These are phyloP conservation scores for Crotophaga sulcirostris DNA, from an alignment of 2,113 vertebrate genomes.

Conservation along the genomic window DNA sequence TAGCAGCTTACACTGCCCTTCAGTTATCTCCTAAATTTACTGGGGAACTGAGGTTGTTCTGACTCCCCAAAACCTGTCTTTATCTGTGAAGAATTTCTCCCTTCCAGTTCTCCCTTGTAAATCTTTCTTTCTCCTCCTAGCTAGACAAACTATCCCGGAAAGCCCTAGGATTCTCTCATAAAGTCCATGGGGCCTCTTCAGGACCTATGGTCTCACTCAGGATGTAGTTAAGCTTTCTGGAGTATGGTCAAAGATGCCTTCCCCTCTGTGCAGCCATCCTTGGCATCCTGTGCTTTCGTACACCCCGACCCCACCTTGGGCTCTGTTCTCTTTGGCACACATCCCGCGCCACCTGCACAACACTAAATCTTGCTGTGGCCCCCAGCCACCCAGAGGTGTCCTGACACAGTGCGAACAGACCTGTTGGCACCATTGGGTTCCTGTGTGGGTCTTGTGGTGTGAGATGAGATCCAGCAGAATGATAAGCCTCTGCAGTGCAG, in stretches of 20 bases:
- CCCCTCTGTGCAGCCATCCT: rapidly evolving
- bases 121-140: background rate
- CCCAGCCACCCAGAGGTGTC: background rate
- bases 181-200: background rate
- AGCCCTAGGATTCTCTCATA: background rate
- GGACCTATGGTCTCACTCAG: background rate
- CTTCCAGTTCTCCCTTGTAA: background rate
- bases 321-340: background rate
- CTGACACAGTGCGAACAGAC: background rate
- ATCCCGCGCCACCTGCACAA: background rate
- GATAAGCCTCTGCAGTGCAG: background rate
- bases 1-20: background rate
- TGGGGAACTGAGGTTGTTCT: background rate
- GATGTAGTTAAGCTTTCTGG: background rate
- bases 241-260: background rate
- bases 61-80: background rate
- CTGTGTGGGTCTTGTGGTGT: rapidly evolving
- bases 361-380: rapidly evolving
- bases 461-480: background rate
- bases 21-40: background rate
- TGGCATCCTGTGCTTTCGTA: background rate
- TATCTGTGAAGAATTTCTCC: background rate
- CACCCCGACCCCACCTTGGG: rapidly evolving
- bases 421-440: rapidly evolving
- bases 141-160: background rate